These are phyloP conservation scores for Reticulitermes speratus DNA, from an alignment of 1,140 invertebrate genomes.

Conservation along the genomic window DNA sequence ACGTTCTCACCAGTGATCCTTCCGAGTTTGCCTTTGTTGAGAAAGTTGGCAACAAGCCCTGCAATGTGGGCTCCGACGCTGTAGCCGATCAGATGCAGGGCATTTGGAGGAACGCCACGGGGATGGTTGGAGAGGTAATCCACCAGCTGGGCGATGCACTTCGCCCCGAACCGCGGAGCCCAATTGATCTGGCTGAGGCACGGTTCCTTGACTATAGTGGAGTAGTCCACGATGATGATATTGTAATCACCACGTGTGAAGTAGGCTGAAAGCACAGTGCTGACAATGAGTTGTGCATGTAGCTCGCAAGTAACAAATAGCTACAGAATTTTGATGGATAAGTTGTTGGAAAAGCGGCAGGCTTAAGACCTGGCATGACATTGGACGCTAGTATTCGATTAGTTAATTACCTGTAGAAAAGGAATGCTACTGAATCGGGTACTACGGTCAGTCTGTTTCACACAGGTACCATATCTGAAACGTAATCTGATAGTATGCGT, in stretches of 20 bases:
- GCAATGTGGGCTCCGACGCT: slow-evolving; percentile 84
- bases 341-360: no score
- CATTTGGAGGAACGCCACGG: slow-evolving; percentile 66
- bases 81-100: slow-evolving; percentile 78
- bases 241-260: slow-evolving; percentile 78
- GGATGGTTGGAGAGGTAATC: slow-evolving; percentile 76
- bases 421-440: no score
- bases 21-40: slow-evolving; percentile 68
- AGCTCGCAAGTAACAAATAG: no score
- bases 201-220: slow-evolving; percentile 74
- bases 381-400: no score
- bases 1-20: slow-evolving; percentile 68
- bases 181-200: slow-evolving; percentile 80
- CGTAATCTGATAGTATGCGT: no score
- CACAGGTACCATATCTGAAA: no score
- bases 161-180: slow-evolving; percentile 76
- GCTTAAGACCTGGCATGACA: no score
- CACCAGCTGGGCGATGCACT: slow-evolving; percentile 78
- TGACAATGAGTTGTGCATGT: no score
- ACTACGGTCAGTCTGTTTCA: no score
- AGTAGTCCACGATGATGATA: slow-evolving; percentile 84
- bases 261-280: slow-evolving; percentile 55
- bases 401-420: no score
- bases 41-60: slow-evolving; percentile 74
- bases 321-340: no score